Base-by-base conservation (phyloP, 2,113 vertebrate genomes). In the Cyphomyrus plagiostoma region DNA sequence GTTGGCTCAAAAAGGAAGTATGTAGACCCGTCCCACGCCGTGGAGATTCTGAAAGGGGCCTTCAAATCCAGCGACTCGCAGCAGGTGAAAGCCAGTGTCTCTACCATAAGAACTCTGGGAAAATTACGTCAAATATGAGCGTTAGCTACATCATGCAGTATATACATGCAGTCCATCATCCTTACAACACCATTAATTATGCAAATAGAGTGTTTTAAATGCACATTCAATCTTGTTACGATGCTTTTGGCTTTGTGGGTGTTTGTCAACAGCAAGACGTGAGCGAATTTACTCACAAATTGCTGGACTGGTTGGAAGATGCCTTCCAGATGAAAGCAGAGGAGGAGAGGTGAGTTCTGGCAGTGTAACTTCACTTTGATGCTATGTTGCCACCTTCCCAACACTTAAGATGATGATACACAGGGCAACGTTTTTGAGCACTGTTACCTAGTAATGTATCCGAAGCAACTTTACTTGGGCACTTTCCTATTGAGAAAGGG, bases 31-130 rank as follows among this genome's bases (percentile, higher is more conserved):
- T 99, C 98, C 66, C 97, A 97, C 91, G 98, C 98, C 0, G 98
- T 99, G 91, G 98, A 99, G 94, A 99, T 99, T 90, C 97, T 99
- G 92, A 99, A 99, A 95, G 98, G 98, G 87, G 98, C 98, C 92
- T 99, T 99, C 93, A 99, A 99, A 93, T 99, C 98, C 90, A 99
- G 97, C 93, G 98, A 99, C 90, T 98, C 97, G 0, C 98, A 99
- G 90, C 98, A 99, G 98, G 98, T 99, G 94, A 86, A 89, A 0
- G 23, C 46, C 82, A 3, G 39, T 45, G 50, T 53, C 26, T 87
- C 17, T 86, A 11, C 23, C 26, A 52, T 9, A 30, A n/a, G 0
- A 8, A 35, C 13, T 26, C 45, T 15, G n/a, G 4, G n/a, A 86
- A 35, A 35, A n/a, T 86, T 49, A 10, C 49, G 35, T 35, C n/a